Percentiles rank a stretch among this genome's conserved stretches.
Evolutionary conservation across 2,797 vertebrate genomes (phyloP).

Genomic region (Crax fasciolata): DNA sequence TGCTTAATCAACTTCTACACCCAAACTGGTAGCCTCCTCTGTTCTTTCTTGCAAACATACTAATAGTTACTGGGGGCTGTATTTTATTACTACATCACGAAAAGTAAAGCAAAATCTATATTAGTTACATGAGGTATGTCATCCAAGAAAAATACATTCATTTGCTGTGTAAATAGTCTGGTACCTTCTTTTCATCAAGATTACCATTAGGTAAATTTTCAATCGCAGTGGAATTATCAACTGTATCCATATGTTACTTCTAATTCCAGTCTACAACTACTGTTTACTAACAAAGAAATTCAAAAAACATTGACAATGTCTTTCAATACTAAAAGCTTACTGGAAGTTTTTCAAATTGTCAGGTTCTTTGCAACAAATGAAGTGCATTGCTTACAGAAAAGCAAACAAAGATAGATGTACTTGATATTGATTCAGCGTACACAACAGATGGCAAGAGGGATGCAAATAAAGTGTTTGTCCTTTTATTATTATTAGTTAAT

Average conservation of each 20-base stretch:
- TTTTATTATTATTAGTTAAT: conserved; percentile 71
- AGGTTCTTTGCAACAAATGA: conserved; percentile 1
- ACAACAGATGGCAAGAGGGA: conserved; percentile 64
- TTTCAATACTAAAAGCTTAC: conserved; percentile 29
- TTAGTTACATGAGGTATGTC: neutral
- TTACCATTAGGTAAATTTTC: neutral
- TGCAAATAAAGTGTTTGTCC: conserved; percentile 59
- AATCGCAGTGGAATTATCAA: neutral
- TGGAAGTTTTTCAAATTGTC: neutral
- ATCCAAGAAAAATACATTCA: neutral
- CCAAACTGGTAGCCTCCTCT: neutral
- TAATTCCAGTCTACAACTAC: neutral
- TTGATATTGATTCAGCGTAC: conserved; percentile 33
- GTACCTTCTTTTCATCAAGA: neutral
- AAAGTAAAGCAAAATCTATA: neutral
- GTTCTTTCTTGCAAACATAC: neutral
- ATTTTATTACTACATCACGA: neutral
- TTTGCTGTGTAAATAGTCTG: neutral
- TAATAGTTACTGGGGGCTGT: neutral
- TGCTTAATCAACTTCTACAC: neutral
- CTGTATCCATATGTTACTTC: neutral
- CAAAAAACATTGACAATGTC: neutral
- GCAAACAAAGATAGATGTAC: conserved; percentile 36
- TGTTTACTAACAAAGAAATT: neutral
- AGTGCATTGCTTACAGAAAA: conserved; percentile 24